Conservation (phyloP, 1,140 invertebrate species). For the Heterodera schachtii region DNA sequence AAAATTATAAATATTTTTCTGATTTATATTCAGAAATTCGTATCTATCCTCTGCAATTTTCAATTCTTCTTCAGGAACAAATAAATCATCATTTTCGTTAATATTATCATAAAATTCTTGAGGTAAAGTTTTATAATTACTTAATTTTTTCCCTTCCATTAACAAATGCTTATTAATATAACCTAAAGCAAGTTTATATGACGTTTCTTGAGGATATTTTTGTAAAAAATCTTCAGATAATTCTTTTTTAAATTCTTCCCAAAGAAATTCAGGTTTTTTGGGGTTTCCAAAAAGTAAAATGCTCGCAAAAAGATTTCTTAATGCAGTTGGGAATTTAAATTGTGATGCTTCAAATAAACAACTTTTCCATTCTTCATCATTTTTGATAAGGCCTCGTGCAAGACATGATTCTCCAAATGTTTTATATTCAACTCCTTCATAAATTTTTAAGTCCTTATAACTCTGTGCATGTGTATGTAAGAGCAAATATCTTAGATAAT, state of each 20-base stretch:
- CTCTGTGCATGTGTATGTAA: constrained; percentile 24
- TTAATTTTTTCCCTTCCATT: constrained; percentile 25
- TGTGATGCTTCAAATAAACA: constrained; percentile 28
- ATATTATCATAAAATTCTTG: constrained; percentile 34
- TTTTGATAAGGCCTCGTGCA: constrained; percentile 31
- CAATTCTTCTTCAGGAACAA: constrained; percentile 38
- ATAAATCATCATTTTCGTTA: constrained; percentile 16
- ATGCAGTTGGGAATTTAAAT: constrained; percentile 29
- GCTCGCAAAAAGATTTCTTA: constrained; percentile 41
- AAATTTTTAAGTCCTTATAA: constrained; percentile 32
- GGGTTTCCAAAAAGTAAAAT: constrained; percentile 33
- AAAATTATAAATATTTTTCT: constrained; percentile 33
- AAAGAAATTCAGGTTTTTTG: constrained; percentile 27
- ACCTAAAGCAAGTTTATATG: background rate
- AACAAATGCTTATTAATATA: constrained; percentile 27
- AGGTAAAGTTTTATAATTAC: constrained; percentile 5
- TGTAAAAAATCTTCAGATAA: constrained; percentile 38
- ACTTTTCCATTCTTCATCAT: constrained; percentile 36
- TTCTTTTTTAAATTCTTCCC: constrained; percentile 33
- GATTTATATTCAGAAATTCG: constrained; percentile 30
- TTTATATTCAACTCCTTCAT: constrained; percentile 30
- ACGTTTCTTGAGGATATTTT: constrained; percentile 6
- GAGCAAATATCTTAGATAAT: constrained; percentile 38
- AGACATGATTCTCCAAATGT: constrained; percentile 34
- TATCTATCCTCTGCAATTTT: constrained; percentile 15